Evolutionary conservation across 2,888 invertebrate genomes (phyloP), one percentile per base, ranked within the genome.

Genomic region (Idaea straminata): DNA sequence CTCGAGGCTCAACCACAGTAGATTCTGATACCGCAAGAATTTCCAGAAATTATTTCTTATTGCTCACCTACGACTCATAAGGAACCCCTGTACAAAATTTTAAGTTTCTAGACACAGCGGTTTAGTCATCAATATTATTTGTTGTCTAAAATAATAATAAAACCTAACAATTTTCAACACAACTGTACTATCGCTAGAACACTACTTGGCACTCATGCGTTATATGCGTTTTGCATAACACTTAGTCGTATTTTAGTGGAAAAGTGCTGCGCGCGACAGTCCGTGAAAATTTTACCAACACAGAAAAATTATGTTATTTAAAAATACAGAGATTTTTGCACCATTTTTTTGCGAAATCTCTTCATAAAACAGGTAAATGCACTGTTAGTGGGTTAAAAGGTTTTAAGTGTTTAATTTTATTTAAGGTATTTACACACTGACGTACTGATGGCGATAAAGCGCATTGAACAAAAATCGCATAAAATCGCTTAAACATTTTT

Each of bases 201-300:
- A 83, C 80, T 83, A 78, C 83, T 84, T 81, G 83, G 82, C 82
- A 82, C 83, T 84, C 77, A 72, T 80, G 77, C 78, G 80, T 83
- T 83, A 82, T 83, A 80, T 83, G 82, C 80, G 80, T 83, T 81
- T 78, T 83, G 83, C 84, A 82, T 83, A 82, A 83, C 77, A 84
- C 81, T 84, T 79, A 80, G 74, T 75, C 77, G 72, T 78, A 80
- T 78, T 79, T 79, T 76, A 79, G 74, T 71, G 61, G 69, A 72
- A 76, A 78, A 80, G 77, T 80, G 77, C 74, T 74, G 66, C 15
- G 66, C 70, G 71, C 74, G 75, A 76, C 76, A 74, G 71, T 67
- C 70, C 72, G 74, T 70, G 71, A 73, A 71, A 74, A 73, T 73
- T 74, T 78, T 68, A 67, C 69, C 69, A 72, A 69, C 58, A 69